Evolutionary conservation across 2,113 vertebrate species (phyloP).

Genomic region (Speoplatyrhinus poulsoni): DNA sequence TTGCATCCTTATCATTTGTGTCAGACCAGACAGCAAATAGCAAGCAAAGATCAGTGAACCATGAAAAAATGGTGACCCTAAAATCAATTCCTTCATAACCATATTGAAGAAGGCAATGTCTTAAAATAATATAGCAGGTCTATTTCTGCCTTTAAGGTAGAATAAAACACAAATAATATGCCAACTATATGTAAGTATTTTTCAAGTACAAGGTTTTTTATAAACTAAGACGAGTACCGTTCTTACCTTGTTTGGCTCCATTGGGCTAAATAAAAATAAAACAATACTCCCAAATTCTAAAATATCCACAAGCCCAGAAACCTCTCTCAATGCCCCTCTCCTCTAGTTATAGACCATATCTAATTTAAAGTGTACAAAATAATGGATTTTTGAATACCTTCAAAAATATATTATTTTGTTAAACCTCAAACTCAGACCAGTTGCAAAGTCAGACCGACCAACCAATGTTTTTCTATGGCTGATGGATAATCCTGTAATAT

Average conservation of each 20-base stretch:
- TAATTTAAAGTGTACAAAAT: neutral
- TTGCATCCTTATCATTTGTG: too few species aligned
- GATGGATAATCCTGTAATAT: slow-evolving; percentile 76
- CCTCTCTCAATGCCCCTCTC: neutral
- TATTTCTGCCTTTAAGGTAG: too few species aligned
- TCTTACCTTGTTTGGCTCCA: slow-evolving; percentile 62
- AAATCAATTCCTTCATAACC: too few species aligned
- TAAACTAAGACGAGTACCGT: neutral
- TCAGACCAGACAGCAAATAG: too few species aligned
- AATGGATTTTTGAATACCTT: slow-evolving; percentile 20
- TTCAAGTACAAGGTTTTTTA: too few species aligned
- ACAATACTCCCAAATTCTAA: slow-evolving; percentile 20
- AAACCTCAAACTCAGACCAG: slow-evolving; percentile 30
- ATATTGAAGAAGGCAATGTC: too few species aligned
- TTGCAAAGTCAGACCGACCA: slow-evolving; percentile 54
- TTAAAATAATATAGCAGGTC: too few species aligned
- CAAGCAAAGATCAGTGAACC: too few species aligned
- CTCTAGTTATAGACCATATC: slow-evolving; percentile 21
- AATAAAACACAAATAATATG: too few species aligned
- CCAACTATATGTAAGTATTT: too few species aligned
- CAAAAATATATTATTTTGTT: slow-evolving; percentile 16
- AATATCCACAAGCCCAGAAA: slow-evolving; percentile 19
- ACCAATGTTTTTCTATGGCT: slow-evolving; percentile 65
- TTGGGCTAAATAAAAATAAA: slow-evolving; percentile 16
- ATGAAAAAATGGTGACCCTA: slow-evolving; percentile 5